A percentile compares a stretch with the other conserved stretches of the same genome.
Conservation (phyloP, 2,888 invertebrate species). For the Chaitophorus viminalis region DNA sequence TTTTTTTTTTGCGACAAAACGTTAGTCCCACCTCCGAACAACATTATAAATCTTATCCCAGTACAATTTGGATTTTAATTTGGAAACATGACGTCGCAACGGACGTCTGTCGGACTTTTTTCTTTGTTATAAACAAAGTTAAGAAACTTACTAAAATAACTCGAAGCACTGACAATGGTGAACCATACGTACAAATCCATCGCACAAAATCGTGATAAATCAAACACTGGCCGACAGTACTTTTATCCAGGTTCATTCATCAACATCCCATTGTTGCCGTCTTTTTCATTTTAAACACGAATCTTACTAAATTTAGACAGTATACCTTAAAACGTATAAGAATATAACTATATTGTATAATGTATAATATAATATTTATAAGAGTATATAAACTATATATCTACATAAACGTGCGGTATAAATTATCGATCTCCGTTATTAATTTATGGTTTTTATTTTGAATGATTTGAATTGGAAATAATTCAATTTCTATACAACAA, state of each 20-base stretch:
- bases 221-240: not conserved
- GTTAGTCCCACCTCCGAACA: too few relatives aligned
- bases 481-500: too few relatives aligned
- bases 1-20: too few relatives aligned
- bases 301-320: not conserved
- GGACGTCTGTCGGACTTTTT: not conserved
- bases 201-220: not conserved
- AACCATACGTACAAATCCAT: not conserved
- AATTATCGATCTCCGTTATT: not conserved
- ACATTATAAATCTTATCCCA: too few relatives aligned
- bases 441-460: too few relatives aligned
- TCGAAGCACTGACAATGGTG: not conserved
- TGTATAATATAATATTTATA: too few relatives aligned
- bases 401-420: too few relatives aligned
- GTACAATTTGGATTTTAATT: too few relatives aligned
- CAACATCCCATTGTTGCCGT: not conserved
- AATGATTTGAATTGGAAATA: too few relatives aligned
- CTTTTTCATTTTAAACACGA: slow-evolving; percentile 15
- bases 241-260: slow-evolving; percentile 13
- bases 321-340: not conserved
- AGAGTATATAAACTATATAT: too few relatives aligned
- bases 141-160: not conserved
- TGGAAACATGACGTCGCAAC: too few relatives aligned
- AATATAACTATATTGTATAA: not conserved
- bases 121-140: not conserved